These are phyloP conservation scores for Drosophila tropicalis DNA, from an alignment of 1,140 invertebrate genomes.

Conservation along the genomic window DNA sequence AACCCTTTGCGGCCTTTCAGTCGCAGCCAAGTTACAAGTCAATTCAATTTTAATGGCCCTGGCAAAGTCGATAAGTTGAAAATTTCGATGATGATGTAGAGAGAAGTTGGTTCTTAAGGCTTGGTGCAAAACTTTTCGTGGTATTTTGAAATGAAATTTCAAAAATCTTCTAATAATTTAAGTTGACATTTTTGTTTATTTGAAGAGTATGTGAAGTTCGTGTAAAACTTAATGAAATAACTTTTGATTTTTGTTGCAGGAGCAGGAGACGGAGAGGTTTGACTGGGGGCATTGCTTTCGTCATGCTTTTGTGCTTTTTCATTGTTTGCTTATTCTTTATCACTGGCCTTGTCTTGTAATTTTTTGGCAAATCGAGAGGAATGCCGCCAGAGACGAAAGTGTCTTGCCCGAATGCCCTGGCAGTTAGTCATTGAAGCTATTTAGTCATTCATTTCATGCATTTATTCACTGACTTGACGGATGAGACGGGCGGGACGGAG, in stretches of 20 bases:
- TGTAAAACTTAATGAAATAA: not conserved
- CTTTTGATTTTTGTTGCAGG: not conserved
- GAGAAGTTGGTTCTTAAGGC: not conserved
- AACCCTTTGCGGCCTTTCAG: not conserved
- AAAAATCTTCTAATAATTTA: not conserved
- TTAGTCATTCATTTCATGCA: constrained; percentile 79
- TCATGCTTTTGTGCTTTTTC: not conserved
- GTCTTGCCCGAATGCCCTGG: constrained; percentile 48
- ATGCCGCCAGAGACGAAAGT: constrained; percentile 11
- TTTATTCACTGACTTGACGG: constrained; percentile 68
- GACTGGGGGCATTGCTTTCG: no score
- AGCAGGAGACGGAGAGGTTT: no score
- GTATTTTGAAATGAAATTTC: not conserved
- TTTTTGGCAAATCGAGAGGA: constrained; percentile 6
- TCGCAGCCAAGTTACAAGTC: not conserved
- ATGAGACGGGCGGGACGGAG: no score
- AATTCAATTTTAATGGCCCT: constrained; percentile 2
- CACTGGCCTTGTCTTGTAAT: not conserved
- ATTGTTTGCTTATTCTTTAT: constrained; percentile 18
- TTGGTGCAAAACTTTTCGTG: not conserved
- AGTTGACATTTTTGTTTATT: not conserved
- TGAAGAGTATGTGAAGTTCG: constrained; percentile 4
- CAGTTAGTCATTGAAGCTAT: constrained; percentile 75
- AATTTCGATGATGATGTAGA: not conserved
- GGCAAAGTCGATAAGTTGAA: not conserved